Conservation (phyloP, 2,888 invertebrate genomes). For the Drosophila affinis region DNA sequence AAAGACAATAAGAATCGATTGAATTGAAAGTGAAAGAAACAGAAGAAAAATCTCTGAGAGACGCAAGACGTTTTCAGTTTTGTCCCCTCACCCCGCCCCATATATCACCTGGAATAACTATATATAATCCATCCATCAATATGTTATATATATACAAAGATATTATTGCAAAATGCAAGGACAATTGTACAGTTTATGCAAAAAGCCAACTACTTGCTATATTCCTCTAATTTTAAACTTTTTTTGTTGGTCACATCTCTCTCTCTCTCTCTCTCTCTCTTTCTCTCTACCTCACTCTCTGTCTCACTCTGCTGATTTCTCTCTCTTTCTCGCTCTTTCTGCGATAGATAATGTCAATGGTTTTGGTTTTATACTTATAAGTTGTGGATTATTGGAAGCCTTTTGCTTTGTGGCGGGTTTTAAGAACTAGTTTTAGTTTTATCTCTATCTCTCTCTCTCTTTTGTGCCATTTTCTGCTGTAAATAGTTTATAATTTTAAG, state of each 20-base stretch:
- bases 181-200: slow-evolving; percentile 51
- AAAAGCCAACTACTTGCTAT: slow-evolving; percentile 27
- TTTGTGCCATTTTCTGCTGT: slow-evolving; percentile 7
- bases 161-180: slow-evolving; percentile 27
- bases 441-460: neutral
- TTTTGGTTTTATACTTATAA: slow-evolving; percentile 7
- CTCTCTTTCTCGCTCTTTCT: slow-evolving; percentile 8
- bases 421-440: slow-evolving; percentile 3
- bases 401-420: neutral
- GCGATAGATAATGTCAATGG: slow-evolving; percentile 45
- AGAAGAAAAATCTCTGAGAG: slow-evolving; percentile 2
- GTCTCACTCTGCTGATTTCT: slow-evolving; percentile 21
- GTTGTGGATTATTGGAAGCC: slow-evolving; percentile 20
- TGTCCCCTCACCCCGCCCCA: neutral
- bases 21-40: neutral
- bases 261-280: slow-evolving; percentile 7
- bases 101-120: slow-evolving; percentile 5
- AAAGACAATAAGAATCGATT: neutral
- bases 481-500: slow-evolving; percentile 29
- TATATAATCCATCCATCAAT: neutral
- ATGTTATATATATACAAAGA: slow-evolving; percentile 3
- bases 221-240: slow-evolving; percentile 11
- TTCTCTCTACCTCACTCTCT: slow-evolving; percentile 1
- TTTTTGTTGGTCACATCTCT: slow-evolving; percentile 11
- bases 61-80: neutral